Evolutionary conservation across 2,113 vertebrate genomes (phyloP).

Genomic region (Perccottus glenii): DNA sequence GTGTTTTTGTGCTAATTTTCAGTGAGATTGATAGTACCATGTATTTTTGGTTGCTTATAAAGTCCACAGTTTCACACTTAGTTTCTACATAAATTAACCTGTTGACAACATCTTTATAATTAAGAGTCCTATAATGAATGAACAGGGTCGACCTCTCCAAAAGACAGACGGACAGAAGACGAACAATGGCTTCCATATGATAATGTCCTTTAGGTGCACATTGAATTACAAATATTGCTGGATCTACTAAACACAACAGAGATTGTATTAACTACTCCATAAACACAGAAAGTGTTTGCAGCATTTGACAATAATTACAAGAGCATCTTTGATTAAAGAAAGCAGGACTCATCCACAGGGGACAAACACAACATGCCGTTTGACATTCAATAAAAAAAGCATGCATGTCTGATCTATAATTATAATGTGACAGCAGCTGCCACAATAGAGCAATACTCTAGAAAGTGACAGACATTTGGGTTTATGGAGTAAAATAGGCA

Average conservation of each 20-base stretch:
- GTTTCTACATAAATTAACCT: too few relatives aligned
- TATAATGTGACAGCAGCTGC: conserved; percentile 29
- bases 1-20: too few relatives aligned
- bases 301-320: conserved; percentile 55
- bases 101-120: too few relatives aligned
- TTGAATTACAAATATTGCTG: too few relatives aligned
- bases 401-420: conserved; percentile 44
- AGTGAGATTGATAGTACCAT: too few relatives aligned
- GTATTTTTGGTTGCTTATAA: too few relatives aligned
- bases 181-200: too few relatives aligned
- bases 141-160: too few relatives aligned
- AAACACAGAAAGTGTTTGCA: conserved; percentile 32
- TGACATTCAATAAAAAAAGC: conserved; percentile 41
- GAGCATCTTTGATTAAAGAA: conserved; percentile 55
- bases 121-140: too few relatives aligned
- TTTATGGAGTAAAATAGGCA: neutral
- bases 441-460: conserved; percentile 2
- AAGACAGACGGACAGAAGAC: too few relatives aligned
- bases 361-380: conserved; percentile 49
- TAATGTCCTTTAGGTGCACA: too few relatives aligned
- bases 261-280: conserved; percentile 21
- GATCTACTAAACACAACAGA: conserved; percentile 23
- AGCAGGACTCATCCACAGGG: conserved; percentile 47
- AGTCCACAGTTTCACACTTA: too few relatives aligned
- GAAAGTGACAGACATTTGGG: conserved; percentile 1